Evolutionary conservation across 2,113 vertebrate genomes (phyloP), one percentile per base, ranked within the genome.

Genomic region (Peucedramus taeniatus): DNA sequence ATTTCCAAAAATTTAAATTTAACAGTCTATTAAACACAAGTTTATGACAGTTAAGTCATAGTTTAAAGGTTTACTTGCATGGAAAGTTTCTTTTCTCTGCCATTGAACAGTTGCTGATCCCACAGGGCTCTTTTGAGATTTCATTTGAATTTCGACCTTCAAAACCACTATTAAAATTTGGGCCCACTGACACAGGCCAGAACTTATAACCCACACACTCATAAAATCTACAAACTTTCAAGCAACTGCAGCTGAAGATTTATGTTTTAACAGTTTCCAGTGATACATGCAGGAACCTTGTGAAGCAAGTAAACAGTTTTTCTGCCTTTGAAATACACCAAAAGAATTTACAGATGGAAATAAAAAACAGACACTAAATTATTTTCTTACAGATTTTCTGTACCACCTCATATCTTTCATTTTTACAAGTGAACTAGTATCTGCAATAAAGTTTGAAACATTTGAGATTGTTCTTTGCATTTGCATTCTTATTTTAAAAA

Each of bases 321-420:
- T 49, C 74, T 27, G 63, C 59, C 42, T 90, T 92, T 79, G 30
- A 91, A 83, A 71, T 61, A 77, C 13, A 63, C 22, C 60, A 42
- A 68, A 91, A 87, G 15, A 93, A 95, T 74, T 89, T 60, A 66
- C 33, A 85, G 61, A 83, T 76, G 33, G 51, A 96, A 93, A 96
- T 76, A 93, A 96, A 94, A 95, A 50, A 11, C 84, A 86, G 18
- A 51, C 85, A 76, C 26, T 16, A 28, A 60, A 74, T 49, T 44
- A n/a, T 49, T 97, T 96, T 75, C 71, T 92, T 79, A 94, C 15
- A 92, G 47, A 95, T 86, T 84, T 96, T 91, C 96, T 86, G 89
- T 70, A 93, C 11, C 60, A 89, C 35, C 76, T 90, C 8, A 4
- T 26, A 64, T 54, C 27, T 96, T 91, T 84, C 7, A 83, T 89